Percentiles rank a stretch among this genome's conserved stretches.
Evolutionary conservation across 2,888 invertebrate species (phyloP).

Genomic region (Nezara viridula): DNA sequence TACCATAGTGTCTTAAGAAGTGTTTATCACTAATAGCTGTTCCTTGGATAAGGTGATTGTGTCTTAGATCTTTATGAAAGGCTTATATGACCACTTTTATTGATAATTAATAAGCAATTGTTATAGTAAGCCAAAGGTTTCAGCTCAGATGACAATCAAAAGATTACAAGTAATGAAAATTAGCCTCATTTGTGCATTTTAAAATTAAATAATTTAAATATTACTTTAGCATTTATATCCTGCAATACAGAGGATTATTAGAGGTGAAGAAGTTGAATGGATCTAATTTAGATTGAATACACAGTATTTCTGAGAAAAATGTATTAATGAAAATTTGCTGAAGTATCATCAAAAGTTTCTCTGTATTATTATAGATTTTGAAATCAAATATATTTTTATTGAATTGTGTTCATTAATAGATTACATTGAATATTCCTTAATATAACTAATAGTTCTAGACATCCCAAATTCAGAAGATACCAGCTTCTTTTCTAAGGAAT

Average conservation of each 20-base stretch:
- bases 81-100: too few relatives aligned
- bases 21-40: too few relatives aligned
- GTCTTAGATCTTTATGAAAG: too few relatives aligned
- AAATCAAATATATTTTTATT: not conserved
- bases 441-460: conserved; percentile 63
- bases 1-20: too few relatives aligned
- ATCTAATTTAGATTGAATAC: not conserved
- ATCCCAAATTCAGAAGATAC: conserved; percentile 63
- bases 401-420: not conserved
- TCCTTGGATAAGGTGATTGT: too few relatives aligned
- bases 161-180: not conserved
- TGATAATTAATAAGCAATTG: too few relatives aligned
- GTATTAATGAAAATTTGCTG: not conserved
- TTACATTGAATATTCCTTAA: conserved; percentile 67
- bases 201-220: not conserved
- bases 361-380: not conserved
- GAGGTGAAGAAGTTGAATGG: not conserved
- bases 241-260: not conserved
- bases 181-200: not conserved
- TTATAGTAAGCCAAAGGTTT: too few relatives aligned
- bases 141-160: not conserved
- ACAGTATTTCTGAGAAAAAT: not conserved
- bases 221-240: not conserved
- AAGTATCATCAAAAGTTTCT: not conserved
- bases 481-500: conserved; percentile 88